These are phyloP conservation scores for Mastacembelus armatus DNA, from an alignment of 2,797 vertebrate genomes.

Conservation along the genomic window DNA sequence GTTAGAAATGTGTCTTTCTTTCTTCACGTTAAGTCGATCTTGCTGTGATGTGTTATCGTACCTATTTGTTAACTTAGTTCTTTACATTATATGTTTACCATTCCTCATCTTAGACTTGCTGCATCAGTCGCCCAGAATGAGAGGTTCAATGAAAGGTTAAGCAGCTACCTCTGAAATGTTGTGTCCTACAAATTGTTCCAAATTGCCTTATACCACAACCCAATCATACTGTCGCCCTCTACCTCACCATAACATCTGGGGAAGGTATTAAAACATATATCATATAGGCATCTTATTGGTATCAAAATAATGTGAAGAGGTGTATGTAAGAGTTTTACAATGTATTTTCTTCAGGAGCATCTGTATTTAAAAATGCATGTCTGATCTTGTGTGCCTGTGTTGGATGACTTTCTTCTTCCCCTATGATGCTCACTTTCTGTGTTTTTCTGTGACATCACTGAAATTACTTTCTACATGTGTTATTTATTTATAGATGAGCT, in stretches of 20 bases:
- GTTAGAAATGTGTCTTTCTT: neutral
- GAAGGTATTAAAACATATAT: neutral
- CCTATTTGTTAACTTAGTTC: neutral
- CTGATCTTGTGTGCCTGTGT: neutral
- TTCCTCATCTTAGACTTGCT: neutral
- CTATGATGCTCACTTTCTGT: neutral
- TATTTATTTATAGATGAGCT: constrained; percentile 15
- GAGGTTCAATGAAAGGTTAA: neutral
- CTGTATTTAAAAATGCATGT: neutral
- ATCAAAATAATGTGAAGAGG: too few relatives aligned
- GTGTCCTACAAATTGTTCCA: neutral
- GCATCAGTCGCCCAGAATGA: neutral
- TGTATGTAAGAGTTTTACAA: too few relatives aligned
- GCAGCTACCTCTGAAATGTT: neutral
- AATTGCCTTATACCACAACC: constrained; percentile 32
- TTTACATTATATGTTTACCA: neutral
- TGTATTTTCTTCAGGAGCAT: neutral
- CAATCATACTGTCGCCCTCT: constrained; percentile 25
- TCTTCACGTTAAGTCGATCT: too few relatives aligned
- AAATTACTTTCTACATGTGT: constrained; percentile 12
- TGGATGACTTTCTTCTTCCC: neutral
- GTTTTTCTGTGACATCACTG: neutral
- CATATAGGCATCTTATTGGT: too few relatives aligned
- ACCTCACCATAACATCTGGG: constrained; percentile 41
- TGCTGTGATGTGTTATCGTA: constrained; percentile 6